Evolutionary conservation across 2,113 vertebrate genomes (phyloP).

Genomic region (Grantiella picta): DNA sequence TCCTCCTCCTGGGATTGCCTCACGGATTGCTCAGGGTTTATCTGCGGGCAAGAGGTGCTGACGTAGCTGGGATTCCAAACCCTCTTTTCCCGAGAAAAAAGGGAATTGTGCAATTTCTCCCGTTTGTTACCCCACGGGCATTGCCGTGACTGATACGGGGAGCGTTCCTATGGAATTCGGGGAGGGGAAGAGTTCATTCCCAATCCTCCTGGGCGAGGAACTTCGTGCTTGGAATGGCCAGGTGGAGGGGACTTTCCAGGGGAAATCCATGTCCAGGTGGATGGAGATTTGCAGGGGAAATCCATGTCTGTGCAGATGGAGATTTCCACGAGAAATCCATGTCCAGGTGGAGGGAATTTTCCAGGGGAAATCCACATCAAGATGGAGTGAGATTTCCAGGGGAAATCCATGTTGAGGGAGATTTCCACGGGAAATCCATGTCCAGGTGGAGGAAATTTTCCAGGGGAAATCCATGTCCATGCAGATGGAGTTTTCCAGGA

Average conservation of each 20-base stretch:
- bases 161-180: neutral
- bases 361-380: too few species aligned
- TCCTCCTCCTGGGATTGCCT: neutral
- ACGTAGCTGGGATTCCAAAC: neutral
- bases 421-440: too few species aligned
- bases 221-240: neutral
- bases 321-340: neutral
- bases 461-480: too few species aligned
- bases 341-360: too few species aligned
- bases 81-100: neutral
- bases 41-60: neutral
- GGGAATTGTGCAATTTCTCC: neutral
- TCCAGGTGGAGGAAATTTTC: too few species aligned
- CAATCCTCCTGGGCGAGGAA: neutral
- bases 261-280: too few species aligned
- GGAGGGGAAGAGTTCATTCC: neutral
- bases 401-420: too few species aligned
- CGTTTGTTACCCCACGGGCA: neutral
- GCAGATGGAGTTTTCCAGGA: too few species aligned
- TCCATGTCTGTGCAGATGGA: too few species aligned
- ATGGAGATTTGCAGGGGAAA: too few species aligned
- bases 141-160: neutral
- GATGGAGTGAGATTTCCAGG: too few species aligned
- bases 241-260: neutral
- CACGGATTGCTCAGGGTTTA: neutral